Conservation (phyloP, 2,113 vertebrate genomes). For the Thermophis baileyi region DNA sequence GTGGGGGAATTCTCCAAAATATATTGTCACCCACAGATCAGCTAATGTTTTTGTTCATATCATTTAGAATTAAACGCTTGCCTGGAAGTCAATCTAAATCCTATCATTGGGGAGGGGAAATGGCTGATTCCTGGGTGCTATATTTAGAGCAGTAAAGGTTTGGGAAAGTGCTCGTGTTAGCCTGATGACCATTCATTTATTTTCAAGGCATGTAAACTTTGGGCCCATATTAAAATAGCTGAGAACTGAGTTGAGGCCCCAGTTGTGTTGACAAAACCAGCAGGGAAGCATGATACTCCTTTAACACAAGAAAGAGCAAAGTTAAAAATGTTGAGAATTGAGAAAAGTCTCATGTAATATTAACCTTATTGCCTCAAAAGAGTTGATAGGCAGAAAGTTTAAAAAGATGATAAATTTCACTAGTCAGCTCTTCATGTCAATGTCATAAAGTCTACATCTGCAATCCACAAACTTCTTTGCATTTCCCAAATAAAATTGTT, state of each 20-base stretch:
- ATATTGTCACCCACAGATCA: background rate
- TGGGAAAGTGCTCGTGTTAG: background rate
- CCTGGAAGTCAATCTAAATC: background rate
- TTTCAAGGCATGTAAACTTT: background rate
- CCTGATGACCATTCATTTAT: background rate
- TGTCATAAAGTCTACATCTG: background rate
- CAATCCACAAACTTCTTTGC: background rate
- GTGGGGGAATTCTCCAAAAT: background rate
- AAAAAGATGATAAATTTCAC: background rate
- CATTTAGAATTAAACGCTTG: background rate
- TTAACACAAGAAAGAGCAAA: background rate
- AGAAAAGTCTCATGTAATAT: background rate
- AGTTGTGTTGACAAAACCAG: background rate
- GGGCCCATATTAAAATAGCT: background rate
- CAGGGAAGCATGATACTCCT: background rate
- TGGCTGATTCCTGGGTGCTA: background rate
- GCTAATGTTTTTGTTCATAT: background rate
- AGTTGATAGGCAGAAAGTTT: background rate
- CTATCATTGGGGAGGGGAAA: background rate
- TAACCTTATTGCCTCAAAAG: background rate
- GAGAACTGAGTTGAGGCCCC: background rate
- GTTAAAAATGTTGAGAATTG: background rate
- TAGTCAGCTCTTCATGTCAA: background rate
- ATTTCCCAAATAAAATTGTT: background rate
- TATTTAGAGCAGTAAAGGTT: background rate